phyloP scores from a whole-genome alignment of 2,113 vertebrate genomes.

The Pedionomus torquatus region DNA sequence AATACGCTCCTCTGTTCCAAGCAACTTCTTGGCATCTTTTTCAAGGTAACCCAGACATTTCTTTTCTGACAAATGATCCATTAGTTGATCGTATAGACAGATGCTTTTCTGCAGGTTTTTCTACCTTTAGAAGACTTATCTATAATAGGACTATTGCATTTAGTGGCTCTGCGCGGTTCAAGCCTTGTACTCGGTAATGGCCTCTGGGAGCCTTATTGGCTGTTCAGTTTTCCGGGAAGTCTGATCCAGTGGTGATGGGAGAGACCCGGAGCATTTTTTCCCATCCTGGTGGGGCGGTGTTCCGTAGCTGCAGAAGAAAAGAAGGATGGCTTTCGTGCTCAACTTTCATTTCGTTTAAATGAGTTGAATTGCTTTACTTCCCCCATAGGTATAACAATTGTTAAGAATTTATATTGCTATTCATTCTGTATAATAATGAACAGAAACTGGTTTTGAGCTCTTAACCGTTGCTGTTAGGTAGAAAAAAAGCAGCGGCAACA shows the following conservation, averaged over 20 bases:
- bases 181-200: background rate
- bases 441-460: conserved; percentile 30
- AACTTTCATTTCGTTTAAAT: conserved; percentile 16
- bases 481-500: background rate
- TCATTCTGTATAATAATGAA: conserved; percentile 52
- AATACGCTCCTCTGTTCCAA: background rate
- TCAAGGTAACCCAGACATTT: background rate
- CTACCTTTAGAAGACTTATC: background rate
- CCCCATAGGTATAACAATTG: conserved; percentile 55
- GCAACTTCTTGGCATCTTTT: conserved; percentile 2
- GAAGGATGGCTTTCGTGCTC: background rate
- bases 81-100: background rate
- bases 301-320: background rate
- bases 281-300: background rate
- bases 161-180: background rate
- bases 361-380: conserved; percentile 31
- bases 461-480: conserved; percentile 36
- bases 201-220: background rate
- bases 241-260: background rate
- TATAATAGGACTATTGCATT: background rate
- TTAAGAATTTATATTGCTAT: conserved; percentile 61
- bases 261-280: background rate
- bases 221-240: background rate
- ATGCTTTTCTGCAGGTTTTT: background rate
- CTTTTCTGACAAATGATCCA: background rate